A percentile compares a stretch with the other conserved stretches of the same genome.
These are phyloP conservation scores for Dendrocopos noguchii DNA, from an alignment of 2,113 vertebrate genomes.

Conservation along the genomic window DNA sequence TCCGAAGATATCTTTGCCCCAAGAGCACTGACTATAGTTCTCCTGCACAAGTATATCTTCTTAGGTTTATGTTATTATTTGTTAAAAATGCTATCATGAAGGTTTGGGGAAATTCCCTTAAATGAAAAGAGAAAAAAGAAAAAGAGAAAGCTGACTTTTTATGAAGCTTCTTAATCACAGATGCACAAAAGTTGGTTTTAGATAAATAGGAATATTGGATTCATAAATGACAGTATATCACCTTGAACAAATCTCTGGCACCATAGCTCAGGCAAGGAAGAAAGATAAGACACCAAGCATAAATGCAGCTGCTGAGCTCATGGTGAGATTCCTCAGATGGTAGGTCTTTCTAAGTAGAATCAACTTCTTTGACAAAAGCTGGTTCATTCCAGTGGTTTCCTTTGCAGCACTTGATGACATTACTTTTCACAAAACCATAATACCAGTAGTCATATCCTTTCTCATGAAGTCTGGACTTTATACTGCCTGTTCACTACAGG, in stretches of 20 bases:
- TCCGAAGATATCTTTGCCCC: background rate
- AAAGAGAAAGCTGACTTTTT: background rate
- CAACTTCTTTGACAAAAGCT: background rate
- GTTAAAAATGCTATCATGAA: background rate
- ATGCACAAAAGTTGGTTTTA: background rate
- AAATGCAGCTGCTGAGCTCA: background rate
- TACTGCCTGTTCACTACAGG: background rate
- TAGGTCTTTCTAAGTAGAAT: background rate
- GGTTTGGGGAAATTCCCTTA: background rate
- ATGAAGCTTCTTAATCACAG: background rate
- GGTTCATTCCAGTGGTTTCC: background rate
- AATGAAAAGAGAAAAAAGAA: background rate
- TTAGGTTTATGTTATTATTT: background rate
- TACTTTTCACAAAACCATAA: background rate
- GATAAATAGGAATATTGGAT: background rate
- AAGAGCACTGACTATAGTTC: background rate
- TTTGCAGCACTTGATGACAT: background rate
- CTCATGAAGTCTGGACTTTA: background rate
- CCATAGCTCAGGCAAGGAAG: background rate
- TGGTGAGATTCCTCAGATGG: background rate
- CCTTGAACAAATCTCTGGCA: background rate
- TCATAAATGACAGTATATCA: background rate
- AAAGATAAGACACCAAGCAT: accelerated
- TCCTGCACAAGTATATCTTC: background rate
- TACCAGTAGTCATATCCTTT: background rate